Percentiles rank a stretch among this genome's conserved stretches.
Conservation (phyloP, 2,888 invertebrate genomes). For the Eupithecia inturbata region DNA sequence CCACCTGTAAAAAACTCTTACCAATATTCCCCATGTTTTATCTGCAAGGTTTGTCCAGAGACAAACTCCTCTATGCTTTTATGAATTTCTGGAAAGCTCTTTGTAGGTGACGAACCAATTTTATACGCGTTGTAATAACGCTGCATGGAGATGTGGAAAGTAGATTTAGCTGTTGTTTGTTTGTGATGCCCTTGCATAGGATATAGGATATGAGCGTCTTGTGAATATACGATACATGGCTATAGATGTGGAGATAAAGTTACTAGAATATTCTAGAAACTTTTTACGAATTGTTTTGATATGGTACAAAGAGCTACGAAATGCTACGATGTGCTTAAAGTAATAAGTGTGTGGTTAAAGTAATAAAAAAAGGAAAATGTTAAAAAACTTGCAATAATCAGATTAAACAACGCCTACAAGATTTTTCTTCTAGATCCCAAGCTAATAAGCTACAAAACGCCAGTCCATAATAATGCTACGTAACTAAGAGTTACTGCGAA, state of each 20-base stretch:
- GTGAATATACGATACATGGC: not conserved
- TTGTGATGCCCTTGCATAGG: not conserved
- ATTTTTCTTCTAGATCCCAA: too few relatives aligned
- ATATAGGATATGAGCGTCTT: not conserved
- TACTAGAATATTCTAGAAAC: not conserved
- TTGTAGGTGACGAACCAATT: constrained; percentile 42
- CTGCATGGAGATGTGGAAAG: constrained; percentile 10
- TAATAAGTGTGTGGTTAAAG: too few relatives aligned
- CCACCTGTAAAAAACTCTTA: too few relatives aligned
- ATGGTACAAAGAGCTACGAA: not conserved
- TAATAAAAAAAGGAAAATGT: too few relatives aligned
- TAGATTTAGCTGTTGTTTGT: constrained; percentile 12
- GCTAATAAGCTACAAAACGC: too few relatives aligned
- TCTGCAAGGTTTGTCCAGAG: constrained; percentile 7
- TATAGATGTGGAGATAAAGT: not conserved
- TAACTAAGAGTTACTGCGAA: too few relatives aligned
- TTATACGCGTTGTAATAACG: constrained; percentile 35
- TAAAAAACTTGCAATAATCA: too few relatives aligned
- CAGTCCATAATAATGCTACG: too few relatives aligned
- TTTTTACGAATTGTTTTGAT: not conserved
- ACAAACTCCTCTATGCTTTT: constrained; percentile 5
- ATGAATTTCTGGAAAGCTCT: constrained; percentile 29
- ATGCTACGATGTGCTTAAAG: not conserved
- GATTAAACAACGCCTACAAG: too few relatives aligned
- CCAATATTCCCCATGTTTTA: not conserved